Evolutionary conservation across 37 sponge, comb jelly and placozoan genomes (phyloP).

Genomic region (Mnemiopsis leidyi): DNA sequence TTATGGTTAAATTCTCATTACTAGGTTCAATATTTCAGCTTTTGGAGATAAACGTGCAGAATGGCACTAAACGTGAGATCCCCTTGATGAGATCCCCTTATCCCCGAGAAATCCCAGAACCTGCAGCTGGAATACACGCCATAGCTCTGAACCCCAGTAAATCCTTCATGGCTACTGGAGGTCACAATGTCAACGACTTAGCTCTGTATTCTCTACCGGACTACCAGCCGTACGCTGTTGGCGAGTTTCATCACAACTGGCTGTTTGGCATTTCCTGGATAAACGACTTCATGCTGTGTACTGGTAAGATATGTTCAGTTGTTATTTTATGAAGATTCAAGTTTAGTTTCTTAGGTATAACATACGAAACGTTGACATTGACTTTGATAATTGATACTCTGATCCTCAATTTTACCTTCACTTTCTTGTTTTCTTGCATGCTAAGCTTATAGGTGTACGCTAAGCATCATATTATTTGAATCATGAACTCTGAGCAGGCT

Average conservation of each 20-base stretch:
- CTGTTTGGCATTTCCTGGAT: conserved; percentile 61
- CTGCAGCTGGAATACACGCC: conserved; percentile 38
- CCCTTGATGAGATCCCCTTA: conserved; percentile 12
- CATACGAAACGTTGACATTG: too few relatives aligned
- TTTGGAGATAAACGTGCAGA: conserved; percentile 49
- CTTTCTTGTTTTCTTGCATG: too few relatives aligned
- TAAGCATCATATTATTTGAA: too few relatives aligned
- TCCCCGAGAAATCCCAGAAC: conserved; percentile 37
- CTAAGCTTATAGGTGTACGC: too few relatives aligned
- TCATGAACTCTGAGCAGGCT: too few relatives aligned
- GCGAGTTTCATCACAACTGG: conserved; percentile 62
- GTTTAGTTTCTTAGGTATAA: too few relatives aligned
- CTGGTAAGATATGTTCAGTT: conserved; percentile 42
- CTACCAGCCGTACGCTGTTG: conserved; percentile 61
- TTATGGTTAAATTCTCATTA: too few relatives aligned
- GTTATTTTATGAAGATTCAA: too few relatives aligned
- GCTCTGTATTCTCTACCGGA: conserved; percentile 45
- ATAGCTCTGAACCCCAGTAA: conserved; percentile 59
- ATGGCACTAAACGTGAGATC: conserved; percentile 13
- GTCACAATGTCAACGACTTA: conserved; percentile 57
- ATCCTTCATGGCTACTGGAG: conserved; percentile 57
- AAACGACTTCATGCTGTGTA: conserved; percentile 54
- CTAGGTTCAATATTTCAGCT: conserved; percentile 22
- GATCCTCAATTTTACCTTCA: too few relatives aligned
- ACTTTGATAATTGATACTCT: too few relatives aligned